Evolutionary conservation across 2,797 vertebrate species (phyloP).

Genomic region (Takifugu rubripes): DNA sequence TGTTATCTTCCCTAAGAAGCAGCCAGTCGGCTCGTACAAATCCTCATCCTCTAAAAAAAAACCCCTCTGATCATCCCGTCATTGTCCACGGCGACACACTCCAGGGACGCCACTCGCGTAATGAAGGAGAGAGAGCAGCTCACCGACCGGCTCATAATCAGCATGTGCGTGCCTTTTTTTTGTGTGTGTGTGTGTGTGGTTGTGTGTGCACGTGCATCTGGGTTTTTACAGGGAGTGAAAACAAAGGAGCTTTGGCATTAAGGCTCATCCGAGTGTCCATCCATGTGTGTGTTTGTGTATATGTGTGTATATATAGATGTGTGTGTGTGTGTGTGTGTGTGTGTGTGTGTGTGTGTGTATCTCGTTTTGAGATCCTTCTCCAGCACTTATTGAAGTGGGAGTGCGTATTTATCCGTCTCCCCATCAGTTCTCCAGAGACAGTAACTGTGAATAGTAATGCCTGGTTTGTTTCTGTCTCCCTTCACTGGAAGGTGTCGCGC

Average conservation of each 20-base stretch:
- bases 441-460: constrained; percentile 54
- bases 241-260: constrained; percentile 42
- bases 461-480: constrained; percentile 40
- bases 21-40: constrained; percentile 64
- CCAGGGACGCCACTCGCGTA: constrained; percentile 57
- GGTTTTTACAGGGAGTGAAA: constrained; percentile 38
- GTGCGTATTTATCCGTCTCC: constrained; percentile 62
- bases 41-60: constrained; percentile 46
- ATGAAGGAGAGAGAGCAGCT: constrained; percentile 57
- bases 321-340: constrained; percentile 18
- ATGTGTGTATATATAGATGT: neutral
- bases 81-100: constrained; percentile 64
- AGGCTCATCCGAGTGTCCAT: constrained; percentile 24
- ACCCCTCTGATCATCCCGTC: constrained; percentile 72
- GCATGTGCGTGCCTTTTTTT: constrained; percentile 6
- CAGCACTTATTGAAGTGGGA: constrained; percentile 52
- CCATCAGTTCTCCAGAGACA: constrained; percentile 59
- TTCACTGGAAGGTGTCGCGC: constrained; percentile 27
- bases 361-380: constrained; percentile 58
- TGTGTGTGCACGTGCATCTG: constrained; percentile 19
- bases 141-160: constrained; percentile 55
- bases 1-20: constrained; percentile 60
- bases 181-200: too few relatives aligned
- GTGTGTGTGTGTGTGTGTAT: constrained; percentile 19
- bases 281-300: constrained; percentile 9